Percentiles rank a stretch among this genome's conserved stretches.
Evolutionary conservation across 2,113 vertebrate genomes (phyloP).

Genomic region (Silurus meridionalis): DNA sequence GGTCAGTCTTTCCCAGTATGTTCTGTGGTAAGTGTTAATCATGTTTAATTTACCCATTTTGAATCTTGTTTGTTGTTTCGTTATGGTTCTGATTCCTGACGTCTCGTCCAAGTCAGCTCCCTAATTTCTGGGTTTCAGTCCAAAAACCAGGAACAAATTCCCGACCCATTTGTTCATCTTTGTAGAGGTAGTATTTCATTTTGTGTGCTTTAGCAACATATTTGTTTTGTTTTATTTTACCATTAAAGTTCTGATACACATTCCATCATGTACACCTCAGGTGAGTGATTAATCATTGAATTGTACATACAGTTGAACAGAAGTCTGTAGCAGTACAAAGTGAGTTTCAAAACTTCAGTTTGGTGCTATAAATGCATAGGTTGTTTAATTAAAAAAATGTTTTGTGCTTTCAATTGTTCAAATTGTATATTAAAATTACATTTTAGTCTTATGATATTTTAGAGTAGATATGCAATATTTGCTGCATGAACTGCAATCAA

Average conservation of each 20-base stretch:
- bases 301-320: not conserved
- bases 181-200: slow-evolving; percentile 58
- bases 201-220: slow-evolving; percentile 25
- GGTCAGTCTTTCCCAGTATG: slow-evolving; percentile 66
- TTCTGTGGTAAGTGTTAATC: slow-evolving; percentile 68
- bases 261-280: not conserved
- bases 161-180: slow-evolving; percentile 58
- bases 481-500: not conserved
- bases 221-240: slow-evolving; percentile 7
- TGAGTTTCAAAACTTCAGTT: not conserved
- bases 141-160: slow-evolving; percentile 52
- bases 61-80: slow-evolving; percentile 56
- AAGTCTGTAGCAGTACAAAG: not conserved
- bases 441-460: not conserved
- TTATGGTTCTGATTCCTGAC: slow-evolving; percentile 13
- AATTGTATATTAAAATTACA: not conserved
- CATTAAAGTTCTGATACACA: slow-evolving; percentile 1
- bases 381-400: not conserved
- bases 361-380: not conserved
- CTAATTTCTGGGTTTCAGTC: slow-evolving; percentile 61
- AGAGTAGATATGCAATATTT: not conserved
- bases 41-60: slow-evolving; percentile 52
- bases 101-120: slow-evolving; percentile 57
- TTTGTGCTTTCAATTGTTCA: not conserved
- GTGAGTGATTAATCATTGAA: slow-evolving; percentile 1